A percentile compares a stretch with the other conserved stretches of the same genome.
These are phyloP conservation scores for Rhabdophis nuchalis DNA, from an alignment of 2,797 vertebrate species.

Conservation along the genomic window DNA sequence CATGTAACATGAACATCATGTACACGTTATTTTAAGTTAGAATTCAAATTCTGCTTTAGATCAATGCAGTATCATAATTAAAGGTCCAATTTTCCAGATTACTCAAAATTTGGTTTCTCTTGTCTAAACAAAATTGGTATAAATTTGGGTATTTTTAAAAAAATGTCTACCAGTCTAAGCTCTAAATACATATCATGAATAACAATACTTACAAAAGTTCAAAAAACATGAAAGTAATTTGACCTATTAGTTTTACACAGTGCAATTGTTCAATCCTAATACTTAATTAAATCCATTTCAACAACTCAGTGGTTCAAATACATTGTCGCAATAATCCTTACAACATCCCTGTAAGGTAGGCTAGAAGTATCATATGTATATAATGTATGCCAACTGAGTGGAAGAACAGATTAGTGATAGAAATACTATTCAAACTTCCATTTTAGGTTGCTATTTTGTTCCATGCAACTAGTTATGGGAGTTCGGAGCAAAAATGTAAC, in stretches of 20 bases:
- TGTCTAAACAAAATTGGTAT: background rate
- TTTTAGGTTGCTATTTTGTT: background rate
- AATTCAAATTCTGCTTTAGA: constrained; percentile 16
- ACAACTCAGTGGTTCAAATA: background rate
- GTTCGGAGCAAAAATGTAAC: background rate
- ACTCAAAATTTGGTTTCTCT: background rate
- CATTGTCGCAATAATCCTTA: constrained; percentile 3
- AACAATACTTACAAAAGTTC: background rate
- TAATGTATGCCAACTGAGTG: background rate
- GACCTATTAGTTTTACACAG: background rate
- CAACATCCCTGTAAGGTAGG: constrained; percentile 35
- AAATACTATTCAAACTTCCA: background rate
- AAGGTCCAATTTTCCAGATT: constrained; percentile 23
- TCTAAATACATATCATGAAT: background rate
- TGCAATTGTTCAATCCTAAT: background rate
- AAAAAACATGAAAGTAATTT: constrained; percentile 7
- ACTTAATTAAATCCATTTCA: background rate
- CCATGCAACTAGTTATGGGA: background rate
- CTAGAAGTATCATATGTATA: background rate
- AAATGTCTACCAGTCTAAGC: background rate
- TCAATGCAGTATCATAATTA: constrained; percentile 42
- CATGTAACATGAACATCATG: background rate
- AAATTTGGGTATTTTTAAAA: background rate
- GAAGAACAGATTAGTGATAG: background rate
- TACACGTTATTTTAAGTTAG: constrained; percentile 24